Evolutionary conservation across 2,888 invertebrate genomes (phyloP).

Genomic region (Lepidochrysops patricia): DNA sequence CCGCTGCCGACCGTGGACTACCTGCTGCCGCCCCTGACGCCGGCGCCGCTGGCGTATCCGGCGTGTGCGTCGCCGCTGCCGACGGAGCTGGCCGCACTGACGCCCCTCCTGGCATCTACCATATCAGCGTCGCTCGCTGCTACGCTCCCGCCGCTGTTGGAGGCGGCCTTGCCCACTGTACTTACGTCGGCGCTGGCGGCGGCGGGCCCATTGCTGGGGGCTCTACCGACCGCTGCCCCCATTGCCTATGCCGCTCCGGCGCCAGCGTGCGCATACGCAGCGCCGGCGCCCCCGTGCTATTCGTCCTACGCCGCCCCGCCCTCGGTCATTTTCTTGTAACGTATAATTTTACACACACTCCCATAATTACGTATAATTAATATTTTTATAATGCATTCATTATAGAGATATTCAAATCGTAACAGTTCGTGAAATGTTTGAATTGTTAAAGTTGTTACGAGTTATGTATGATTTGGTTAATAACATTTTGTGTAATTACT

Average conservation of each 20-base stretch:
- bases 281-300: not conserved
- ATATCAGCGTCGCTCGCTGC: conserved; percentile 29
- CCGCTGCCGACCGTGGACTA: conserved; percentile 27
- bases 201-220: conserved; percentile 34
- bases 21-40: conserved; percentile 24
- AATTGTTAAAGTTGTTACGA: not conserved
- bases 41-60: conserved; percentile 13
- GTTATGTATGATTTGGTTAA: not conserved
- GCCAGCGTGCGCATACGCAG: conserved; percentile 12
- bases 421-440: not conserved
- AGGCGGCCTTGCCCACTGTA: conserved; percentile 39
- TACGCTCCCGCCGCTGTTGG: conserved; percentile 27
- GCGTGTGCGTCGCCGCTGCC: conserved; percentile 16
- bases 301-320: conserved; percentile 12
- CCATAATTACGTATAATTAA: conserved; percentile 3
- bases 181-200: conserved; percentile 40
- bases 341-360: not conserved
- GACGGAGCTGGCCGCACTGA: conserved; percentile 22
- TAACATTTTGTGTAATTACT: not conserved
- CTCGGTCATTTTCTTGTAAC: conserved; percentile 13
- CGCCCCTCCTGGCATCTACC: conserved; percentile 26
- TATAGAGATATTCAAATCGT: not conserved
- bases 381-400: not conserved
- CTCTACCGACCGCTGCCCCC: conserved; percentile 23
- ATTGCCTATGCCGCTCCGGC: conserved; percentile 24